Base-by-base conservation (phyloP, 2,888 invertebrate species). In the Cephus spinipes region DNA sequence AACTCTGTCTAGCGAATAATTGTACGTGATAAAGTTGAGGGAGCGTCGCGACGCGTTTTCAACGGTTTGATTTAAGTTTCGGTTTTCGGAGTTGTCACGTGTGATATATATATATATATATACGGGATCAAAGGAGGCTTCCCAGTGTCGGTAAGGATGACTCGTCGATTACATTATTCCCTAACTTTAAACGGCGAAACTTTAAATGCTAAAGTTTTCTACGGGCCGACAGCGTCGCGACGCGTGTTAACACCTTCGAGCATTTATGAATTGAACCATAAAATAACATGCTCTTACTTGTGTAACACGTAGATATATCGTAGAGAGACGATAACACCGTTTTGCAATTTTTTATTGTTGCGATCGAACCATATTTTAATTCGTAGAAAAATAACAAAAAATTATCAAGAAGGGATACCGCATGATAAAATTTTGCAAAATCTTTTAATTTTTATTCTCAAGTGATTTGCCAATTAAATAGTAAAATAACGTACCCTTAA, bases 21-120 rank as follows among this genome's bases (percentile, higher is more conserved):
- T 79, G 76, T 77, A 78, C 77, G 79, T 79, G 77, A 79, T 78
- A 77, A 77, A 77, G 69, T 35, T 36, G 12, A 73, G 31, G 32
- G 69, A 40, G 68, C 36, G 23, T 35, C 73, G 40, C 76, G 73
- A 55, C 40, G 77, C 55, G 55, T 55, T 23, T 55, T 55, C 55
- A 23, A 23, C 55, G 55, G 9, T 23, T 55, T 55, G 55, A 55
- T 55, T 55, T 55, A 55, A 55, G 55, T 55, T 55, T 55, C 2
- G 55, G 23, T 55, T 55, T 55, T 55, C 23, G 23, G 23, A 23
- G 55, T 23, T 55, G 9, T 55, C 23, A 55, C 55, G 55, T 23
- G 55, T 23, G 2, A 23, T 40, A 40, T 40, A 31, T 69, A 4
- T 35, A 75, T 40, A 73, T 75, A 40, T 36, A 71, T 34, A 69